These are phyloP conservation scores for Hyphantria cunea DNA, from an alignment of 1,140 invertebrate species.

Conservation along the genomic window DNA sequence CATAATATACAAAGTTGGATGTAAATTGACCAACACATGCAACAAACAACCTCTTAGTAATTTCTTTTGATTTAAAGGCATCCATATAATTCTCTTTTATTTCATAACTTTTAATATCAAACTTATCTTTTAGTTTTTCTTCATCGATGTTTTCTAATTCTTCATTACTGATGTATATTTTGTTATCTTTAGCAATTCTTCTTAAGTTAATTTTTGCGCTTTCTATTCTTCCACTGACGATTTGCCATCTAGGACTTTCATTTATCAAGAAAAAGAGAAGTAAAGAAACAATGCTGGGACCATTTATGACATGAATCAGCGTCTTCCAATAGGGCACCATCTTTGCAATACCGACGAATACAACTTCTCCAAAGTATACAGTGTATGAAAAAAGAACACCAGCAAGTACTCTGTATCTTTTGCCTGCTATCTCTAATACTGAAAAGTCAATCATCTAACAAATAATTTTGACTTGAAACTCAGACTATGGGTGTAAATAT, in stretches of 20 bases:
- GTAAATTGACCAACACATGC: slow-evolving; percentile 84
- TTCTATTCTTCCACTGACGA: slow-evolving; percentile 86
- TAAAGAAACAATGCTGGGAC: slow-evolving; percentile 84
- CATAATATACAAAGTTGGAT: slow-evolving; percentile 89
- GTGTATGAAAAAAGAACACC: slow-evolving; percentile 63
- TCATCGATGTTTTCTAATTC: slow-evolving; percentile 46
- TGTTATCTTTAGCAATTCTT: slow-evolving; percentile 85
- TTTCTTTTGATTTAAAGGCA: slow-evolving; percentile 52
- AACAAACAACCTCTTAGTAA: slow-evolving; percentile 50
- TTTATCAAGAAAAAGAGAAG: slow-evolving; percentile 83
- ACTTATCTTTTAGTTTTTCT: slow-evolving; percentile 46
- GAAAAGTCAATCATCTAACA: slow-evolving; percentile 7
- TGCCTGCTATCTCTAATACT: slow-evolving; percentile 68
- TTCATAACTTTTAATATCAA: slow-evolving; percentile 40
- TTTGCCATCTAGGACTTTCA: slow-evolving; percentile 88
- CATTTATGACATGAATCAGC: slow-evolving; percentile 86
- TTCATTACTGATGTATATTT: slow-evolving; percentile 48
- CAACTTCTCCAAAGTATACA: slow-evolving; percentile 59
- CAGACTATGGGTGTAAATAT: too few relatives aligned
- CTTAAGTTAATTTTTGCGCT: slow-evolving; percentile 83
- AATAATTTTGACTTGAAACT: too few relatives aligned
- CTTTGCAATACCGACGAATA: slow-evolving; percentile 86
- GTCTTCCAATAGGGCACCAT: slow-evolving; percentile 87
- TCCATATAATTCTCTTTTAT: slow-evolving; percentile 45
- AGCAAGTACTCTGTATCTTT: slow-evolving; percentile 54